These are phyloP conservation scores for Nannospalax galili DNA, from an alignment of 2,113 vertebrate species.

Conservation along the genomic window DNA sequence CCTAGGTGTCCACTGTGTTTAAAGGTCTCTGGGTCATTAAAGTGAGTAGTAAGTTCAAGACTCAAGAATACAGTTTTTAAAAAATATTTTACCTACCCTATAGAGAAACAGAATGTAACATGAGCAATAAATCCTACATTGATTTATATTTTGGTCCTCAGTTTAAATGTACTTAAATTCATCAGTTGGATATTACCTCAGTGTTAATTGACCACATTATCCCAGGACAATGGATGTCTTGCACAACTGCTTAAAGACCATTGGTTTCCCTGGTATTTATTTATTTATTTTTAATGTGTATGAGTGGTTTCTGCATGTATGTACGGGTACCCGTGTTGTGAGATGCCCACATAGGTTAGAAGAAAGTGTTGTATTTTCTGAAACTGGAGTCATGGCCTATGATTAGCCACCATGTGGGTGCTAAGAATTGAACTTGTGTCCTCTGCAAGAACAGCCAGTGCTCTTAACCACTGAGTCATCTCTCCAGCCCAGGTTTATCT, in stretches of 20 bases:
- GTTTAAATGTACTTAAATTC: neutral
- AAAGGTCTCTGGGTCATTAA: neutral
- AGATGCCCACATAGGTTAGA: too few species aligned
- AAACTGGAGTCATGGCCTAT: too few species aligned
- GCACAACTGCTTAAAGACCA: neutral
- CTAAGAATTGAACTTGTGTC: too few species aligned
- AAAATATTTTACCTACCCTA: neutral
- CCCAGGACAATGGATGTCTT: rapidly evolving
- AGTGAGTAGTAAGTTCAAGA: neutral
- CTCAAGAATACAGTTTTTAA: neutral
- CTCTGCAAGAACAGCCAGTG: too few species aligned
- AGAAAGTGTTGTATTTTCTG: too few species aligned
- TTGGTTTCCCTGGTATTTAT: neutral
- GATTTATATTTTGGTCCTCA: neutral
- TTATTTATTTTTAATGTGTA: neutral
- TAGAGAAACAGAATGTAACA: neutral
- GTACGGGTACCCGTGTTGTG: too few species aligned
- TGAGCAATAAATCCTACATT: neutral
- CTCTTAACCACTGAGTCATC: too few species aligned
- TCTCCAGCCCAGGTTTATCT: neutral
- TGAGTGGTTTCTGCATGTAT: too few species aligned
- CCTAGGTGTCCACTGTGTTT: neutral
- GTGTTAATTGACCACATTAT: neutral
- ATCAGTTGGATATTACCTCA: neutral
- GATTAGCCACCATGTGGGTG: too few species aligned